Conservation (phyloP, 2,113 vertebrate species). For the Sturnira hondurensis region DNA sequence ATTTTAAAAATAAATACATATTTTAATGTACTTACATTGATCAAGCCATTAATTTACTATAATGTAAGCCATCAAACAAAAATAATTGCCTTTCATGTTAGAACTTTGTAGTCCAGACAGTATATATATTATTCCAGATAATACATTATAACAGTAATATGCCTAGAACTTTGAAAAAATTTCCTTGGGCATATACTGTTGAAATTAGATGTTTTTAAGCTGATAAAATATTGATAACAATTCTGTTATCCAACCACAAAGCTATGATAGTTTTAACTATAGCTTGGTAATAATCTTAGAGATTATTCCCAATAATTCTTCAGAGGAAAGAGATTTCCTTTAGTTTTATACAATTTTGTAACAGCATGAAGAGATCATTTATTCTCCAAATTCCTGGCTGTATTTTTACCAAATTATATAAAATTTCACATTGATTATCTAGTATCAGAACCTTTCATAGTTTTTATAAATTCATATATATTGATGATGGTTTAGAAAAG, state of each 20-base stretch:
- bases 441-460: not conserved
- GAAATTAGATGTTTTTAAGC: not conserved
- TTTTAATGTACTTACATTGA: not conserved
- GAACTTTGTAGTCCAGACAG: not conserved
- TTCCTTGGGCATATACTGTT: not conserved
- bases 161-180: not conserved
- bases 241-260: not conserved
- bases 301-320: slow-evolving; percentile 5
- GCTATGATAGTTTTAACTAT: slow-evolving; percentile 13
- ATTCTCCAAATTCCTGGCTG: not conserved
- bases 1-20: not conserved
- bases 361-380: not conserved
- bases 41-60: not conserved
- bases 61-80: not conserved
- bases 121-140: not conserved
- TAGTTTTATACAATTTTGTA: not conserved
- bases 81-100: slow-evolving; percentile 12
- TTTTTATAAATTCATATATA: slow-evolving; percentile 3
- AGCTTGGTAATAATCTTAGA: not conserved
- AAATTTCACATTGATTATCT: not conserved
- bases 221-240: not conserved
- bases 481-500: not conserved
- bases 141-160: not conserved
- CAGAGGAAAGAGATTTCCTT: not conserved
- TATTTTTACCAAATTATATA: not conserved